Evolutionary conservation across 2,113 vertebrate species (phyloP), one percentile per base, ranked within the genome.

Genomic region (Caranx melampygus): DNA sequence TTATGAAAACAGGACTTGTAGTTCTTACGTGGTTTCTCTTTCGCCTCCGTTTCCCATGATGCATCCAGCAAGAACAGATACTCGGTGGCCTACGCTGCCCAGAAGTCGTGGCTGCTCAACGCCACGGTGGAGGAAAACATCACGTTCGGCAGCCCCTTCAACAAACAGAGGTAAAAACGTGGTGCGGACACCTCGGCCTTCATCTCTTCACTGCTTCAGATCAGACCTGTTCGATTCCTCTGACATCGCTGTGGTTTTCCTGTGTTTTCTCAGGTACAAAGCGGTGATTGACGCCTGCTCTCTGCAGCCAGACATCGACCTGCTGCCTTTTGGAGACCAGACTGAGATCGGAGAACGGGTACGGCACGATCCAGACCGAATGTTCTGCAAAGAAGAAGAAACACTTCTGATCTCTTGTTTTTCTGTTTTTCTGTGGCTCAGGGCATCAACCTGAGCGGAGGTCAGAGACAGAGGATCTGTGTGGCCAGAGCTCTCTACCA

Each of bases 281-380:
- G 95, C 96, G 3, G 97, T 99, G 78, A 99, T 98, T 14, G 98
- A 99, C 14, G 96, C 97, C 2, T 99, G 98, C 76, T 99, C 97
- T 57, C 96, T 99, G 81, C 97, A 99, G 90, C 98, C 97, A n/a
- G 98, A 99, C 87, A 98, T 99, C 47, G 98, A 99, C 84, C 94
- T 99, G 72, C 86, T 99, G 80, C 98, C 98, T 0, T 99, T 98
- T 65, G 97, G 98, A 85, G 98, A 99, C 90, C 98, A 99, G 87
- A 99, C 98, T n/a, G 97, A 99, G 94, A 99, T 99, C 37, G 98
- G 98, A 95, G 98, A 99, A 86, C 92, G 98, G 95, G 98, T 99
- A 85, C 12, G 26, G 26, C 26, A 26, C 26, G 26, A 26, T 26
- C 26, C 26, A 26, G 26, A 26, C 26, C 26, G 1, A 26, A 26